phyloP scores from a whole-genome alignment of 1,140 invertebrate species.

The Brachionus asplanchnoidis region DNA sequence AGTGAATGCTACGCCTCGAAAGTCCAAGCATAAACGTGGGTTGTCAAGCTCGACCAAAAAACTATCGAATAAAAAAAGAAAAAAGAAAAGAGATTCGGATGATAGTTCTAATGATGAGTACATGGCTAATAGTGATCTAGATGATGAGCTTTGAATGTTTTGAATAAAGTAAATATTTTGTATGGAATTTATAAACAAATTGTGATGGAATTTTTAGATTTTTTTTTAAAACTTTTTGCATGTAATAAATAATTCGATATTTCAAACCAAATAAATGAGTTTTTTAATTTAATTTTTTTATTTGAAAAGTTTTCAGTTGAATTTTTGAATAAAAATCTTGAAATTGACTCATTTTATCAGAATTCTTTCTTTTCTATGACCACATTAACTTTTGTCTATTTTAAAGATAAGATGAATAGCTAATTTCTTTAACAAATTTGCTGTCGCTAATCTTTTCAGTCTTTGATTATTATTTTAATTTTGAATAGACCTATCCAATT shows the following conservation, averaged over 20 bases:
- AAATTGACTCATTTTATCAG: too few relatives aligned
- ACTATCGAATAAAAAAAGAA: background rate
- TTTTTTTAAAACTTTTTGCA: background rate
- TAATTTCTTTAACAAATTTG: too few relatives aligned
- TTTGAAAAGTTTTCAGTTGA: too few relatives aligned
- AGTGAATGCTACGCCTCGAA: background rate
- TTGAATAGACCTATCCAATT: too few relatives aligned
- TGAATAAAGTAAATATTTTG: background rate
- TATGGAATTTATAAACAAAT: background rate
- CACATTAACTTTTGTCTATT: too few relatives aligned
- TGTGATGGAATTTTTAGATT: background rate
- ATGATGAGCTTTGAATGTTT: background rate
- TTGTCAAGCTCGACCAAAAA: conserved; percentile 16
- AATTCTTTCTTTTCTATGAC: too few relatives aligned
- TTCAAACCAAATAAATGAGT: background rate
- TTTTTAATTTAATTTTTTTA: background rate
- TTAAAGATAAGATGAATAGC: too few relatives aligned
- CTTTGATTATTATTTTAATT: too few relatives aligned
- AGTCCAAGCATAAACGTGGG: background rate
- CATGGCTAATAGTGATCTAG: background rate
- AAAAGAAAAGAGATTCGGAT: conserved; percentile 31
- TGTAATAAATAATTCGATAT: background rate
- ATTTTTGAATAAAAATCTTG: too few relatives aligned
- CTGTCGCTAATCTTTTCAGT: too few relatives aligned
- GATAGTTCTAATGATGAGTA: background rate